Evolutionary conservation across 1,140 invertebrate genomes (phyloP).

Genomic region (Contarinia nasturtii): DNA sequence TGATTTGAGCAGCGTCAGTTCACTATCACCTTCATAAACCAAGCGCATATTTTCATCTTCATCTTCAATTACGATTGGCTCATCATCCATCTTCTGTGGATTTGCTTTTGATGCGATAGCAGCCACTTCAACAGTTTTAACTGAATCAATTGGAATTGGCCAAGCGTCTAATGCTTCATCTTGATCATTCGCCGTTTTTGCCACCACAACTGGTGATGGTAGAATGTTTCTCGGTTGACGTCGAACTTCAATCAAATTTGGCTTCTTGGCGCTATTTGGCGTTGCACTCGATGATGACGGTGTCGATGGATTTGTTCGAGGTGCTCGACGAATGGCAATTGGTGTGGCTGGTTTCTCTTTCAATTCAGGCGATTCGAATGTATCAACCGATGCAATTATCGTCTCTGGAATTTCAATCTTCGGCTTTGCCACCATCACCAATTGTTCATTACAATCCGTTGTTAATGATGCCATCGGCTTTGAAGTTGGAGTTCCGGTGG

Average conservation of each 20-base stretch:
- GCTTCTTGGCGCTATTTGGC: constrained; percentile 8
- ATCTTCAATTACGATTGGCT: constrained; percentile 18
- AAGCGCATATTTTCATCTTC: constrained; percentile 43
- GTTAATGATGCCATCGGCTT: constrained; percentile 7
- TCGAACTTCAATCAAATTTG: constrained; percentile 1
- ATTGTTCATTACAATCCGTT: neutral
- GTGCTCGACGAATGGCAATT: neutral
- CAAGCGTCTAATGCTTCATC: constrained; percentile 32
- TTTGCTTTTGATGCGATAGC: constrained; percentile 2
- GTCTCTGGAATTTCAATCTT: constrained; percentile 5
- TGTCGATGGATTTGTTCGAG: constrained; percentile 5
- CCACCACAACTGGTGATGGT: neutral
- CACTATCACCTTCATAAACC: constrained; percentile 34
- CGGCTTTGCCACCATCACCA: neutral
- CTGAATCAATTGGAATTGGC: constrained; percentile 20
- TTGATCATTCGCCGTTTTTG: constrained; percentile 18
- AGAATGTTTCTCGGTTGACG: neutral
- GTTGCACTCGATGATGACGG: constrained; percentile 17
- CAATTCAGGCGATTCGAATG: constrained; percentile 21
- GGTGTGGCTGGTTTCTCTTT: constrained; percentile 10
- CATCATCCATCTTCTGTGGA: constrained; percentile 15
- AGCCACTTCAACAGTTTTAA: constrained; percentile 5
- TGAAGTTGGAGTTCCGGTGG: constrained; percentile 6
- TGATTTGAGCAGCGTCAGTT: constrained; percentile 5
- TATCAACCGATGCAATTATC: constrained; percentile 20